Evolutionary conservation across 2,113 vertebrate genomes (phyloP).

Genomic region (Leuciscus idus): DNA sequence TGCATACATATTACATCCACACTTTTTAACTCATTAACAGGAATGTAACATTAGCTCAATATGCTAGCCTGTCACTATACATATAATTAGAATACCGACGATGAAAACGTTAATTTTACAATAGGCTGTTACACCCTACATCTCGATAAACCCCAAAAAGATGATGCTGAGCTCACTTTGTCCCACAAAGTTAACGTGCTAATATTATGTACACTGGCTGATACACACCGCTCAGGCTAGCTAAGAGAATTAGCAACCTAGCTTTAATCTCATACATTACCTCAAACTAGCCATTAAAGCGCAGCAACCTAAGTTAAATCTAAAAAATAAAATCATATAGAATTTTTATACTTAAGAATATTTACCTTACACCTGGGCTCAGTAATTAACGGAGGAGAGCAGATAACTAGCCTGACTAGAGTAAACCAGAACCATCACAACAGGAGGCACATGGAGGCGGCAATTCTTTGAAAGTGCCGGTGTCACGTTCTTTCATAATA

Average conservation of each 20-base stretch:
- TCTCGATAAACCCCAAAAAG: not conserved
- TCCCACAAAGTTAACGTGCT: not conserved
- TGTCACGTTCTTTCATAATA: conserved; percentile 47
- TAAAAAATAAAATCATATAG: too few relatives aligned
- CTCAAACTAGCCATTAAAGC: not conserved
- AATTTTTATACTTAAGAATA: not conserved
- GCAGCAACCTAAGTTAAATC: not conserved
- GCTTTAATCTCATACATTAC: not conserved
- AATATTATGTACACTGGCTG: not conserved
- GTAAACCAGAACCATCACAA: conserved; percentile 13
- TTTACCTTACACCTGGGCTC: not conserved
- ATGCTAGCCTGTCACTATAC: not conserved
- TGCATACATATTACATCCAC: not conserved
- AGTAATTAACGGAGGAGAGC: not conserved
- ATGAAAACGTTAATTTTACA: not conserved
- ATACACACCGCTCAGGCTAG: not conserved
- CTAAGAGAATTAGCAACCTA: not conserved
- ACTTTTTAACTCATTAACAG: not conserved
- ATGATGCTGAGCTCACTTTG: not conserved
- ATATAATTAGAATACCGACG: not conserved
- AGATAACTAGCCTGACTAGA: not conserved
- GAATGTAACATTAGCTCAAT: not conserved
- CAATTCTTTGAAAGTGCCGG: conserved; percentile 40
- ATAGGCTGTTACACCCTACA: not conserved
- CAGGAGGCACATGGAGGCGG: conserved; percentile 44